phyloP scores from a whole-genome alignment of 2,113 vertebrate species.

The Labeo catla region DNA sequence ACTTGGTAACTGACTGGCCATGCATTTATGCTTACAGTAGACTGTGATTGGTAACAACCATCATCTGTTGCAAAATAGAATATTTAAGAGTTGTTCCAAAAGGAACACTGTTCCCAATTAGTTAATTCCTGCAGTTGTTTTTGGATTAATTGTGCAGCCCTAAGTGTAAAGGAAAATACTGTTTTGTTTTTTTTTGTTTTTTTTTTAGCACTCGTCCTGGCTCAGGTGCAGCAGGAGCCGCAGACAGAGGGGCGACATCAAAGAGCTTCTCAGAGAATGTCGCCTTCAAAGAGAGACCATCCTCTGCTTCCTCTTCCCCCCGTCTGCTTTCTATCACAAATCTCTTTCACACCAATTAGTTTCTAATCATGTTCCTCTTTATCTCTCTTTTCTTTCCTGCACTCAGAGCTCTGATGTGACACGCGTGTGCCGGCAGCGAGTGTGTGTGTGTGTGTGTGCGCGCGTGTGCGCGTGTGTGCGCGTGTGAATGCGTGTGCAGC shows the following conservation, averaged over 20 bases:
- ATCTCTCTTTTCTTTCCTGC: slow-evolving; percentile 37
- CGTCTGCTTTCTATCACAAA: slow-evolving; percentile 63
- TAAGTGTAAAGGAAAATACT: not conserved
- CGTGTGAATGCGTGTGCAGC: not conserved
- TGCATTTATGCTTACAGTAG: not conserved
- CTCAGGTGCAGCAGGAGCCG: slow-evolving; percentile 57
- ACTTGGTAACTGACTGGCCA: no score
- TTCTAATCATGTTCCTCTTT: slow-evolving; percentile 66
- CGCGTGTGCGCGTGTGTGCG: no score
- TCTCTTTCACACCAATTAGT: slow-evolving; percentile 72
- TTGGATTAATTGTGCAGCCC: not conserved
- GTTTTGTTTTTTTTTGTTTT: not conserved
- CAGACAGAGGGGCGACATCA: slow-evolving; percentile 67
- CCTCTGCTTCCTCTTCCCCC: slow-evolving; percentile 57
- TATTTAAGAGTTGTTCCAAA: not conserved
- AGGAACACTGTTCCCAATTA: not conserved
- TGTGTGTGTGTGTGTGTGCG: not conserved
- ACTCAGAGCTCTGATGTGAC: slow-evolving; percentile 35
- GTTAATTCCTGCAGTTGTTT: not conserved
- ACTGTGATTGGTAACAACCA: not conserved
- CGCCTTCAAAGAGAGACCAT: slow-evolving; percentile 66
- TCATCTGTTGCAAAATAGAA: not conserved
- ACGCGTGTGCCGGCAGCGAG: not conserved
- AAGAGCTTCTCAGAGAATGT: slow-evolving; percentile 67
- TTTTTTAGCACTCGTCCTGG: slow-evolving; percentile 18